Base-by-base conservation (phyloP, 2,888 invertebrate genomes). In the Polydrusus cervinus region DNA sequence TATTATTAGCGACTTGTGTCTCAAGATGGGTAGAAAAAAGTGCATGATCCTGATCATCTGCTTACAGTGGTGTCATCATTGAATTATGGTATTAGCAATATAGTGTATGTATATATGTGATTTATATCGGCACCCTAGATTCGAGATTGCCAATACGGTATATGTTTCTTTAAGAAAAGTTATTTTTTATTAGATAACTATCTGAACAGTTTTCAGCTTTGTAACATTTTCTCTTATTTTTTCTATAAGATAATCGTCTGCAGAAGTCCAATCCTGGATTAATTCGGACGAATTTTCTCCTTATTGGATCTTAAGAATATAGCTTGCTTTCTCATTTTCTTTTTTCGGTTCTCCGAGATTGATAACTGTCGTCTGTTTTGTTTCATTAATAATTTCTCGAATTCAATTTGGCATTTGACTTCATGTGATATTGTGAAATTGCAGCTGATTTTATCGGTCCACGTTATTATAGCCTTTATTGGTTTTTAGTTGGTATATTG, bases 381-480 rank as follows among this genome's bases (percentile, higher is more conserved):
- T 85, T 86, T 85, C 85, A 85, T 86, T 86, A 85, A 85, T 85
- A 86, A 86, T 85, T 85, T 85, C 84, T 84, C 82, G 84, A 84
- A 85, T 85, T 85, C 86, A 84, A 85, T 85, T 86, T 84, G 82
- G 81, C 84, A 85, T 85, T 85, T 85, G 84, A 84, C 83, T 85
- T 84, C 83, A 85, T 84, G 84, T 84, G 84, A 85, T 85, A 68
- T 74, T 69, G 68, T 60, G 34, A 7, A 6, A 34, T 34, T 34
- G 34, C 60, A 65, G 60, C 81, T 81, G 81, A 83, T 80, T 84
- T 82, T 84, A 85, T 85, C 84, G 83, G 85, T 84, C 83, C 82
- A 80, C 82, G 82, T 84, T 85, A 84, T 85, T 84, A 84, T 84
- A 80, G 82, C 82, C 83, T 84, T 85, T 84, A 85, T 85, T 85